Conservation (phyloP, 2,888 invertebrate species). For the Stenotaenia linearis region DNA sequence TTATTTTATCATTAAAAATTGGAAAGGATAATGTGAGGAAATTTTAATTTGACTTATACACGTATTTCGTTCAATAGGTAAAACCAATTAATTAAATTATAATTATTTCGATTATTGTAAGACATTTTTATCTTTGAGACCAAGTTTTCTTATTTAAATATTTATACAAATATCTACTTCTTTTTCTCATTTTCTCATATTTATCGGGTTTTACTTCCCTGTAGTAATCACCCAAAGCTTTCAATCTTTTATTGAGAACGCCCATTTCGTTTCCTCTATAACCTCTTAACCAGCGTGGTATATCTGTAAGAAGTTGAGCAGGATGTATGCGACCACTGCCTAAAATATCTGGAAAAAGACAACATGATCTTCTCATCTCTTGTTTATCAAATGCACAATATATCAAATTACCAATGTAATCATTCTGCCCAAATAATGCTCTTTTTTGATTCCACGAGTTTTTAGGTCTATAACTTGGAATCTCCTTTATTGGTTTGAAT, state of each 20-base stretch:
- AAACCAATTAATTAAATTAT: too few species aligned
- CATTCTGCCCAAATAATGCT: conserved; percentile 90
- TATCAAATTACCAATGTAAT: conserved; percentile 73
- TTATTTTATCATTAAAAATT: too few species aligned
- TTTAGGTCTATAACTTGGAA: conserved; percentile 63
- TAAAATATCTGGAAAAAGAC: conserved; percentile 61
- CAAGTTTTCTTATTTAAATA: conserved; percentile 70
- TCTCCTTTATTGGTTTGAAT: conserved; percentile 47
- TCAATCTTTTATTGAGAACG: conserved; percentile 62
- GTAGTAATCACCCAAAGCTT: conserved; percentile 57
- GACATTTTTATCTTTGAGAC: background rate
- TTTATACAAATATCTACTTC: conserved; percentile 67
- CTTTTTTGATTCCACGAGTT: conserved; percentile 69
- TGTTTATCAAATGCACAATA: background rate
- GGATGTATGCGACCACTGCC: conserved; percentile 79
- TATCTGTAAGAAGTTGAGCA: conserved; percentile 71
- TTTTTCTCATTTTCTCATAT: conserved; percentile 67
- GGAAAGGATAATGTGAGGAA: too few species aligned
- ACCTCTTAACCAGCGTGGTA: conserved; percentile 86
- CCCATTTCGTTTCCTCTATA: conserved; percentile 76
- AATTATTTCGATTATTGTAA: too few species aligned
- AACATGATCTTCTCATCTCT: background rate
- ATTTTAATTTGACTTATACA: too few species aligned
- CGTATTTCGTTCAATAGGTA: too few species aligned
- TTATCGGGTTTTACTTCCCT: conserved; percentile 65